Conservation (phyloP, 2,797 vertebrate species). For the Austrolebias charrua region DNA sequence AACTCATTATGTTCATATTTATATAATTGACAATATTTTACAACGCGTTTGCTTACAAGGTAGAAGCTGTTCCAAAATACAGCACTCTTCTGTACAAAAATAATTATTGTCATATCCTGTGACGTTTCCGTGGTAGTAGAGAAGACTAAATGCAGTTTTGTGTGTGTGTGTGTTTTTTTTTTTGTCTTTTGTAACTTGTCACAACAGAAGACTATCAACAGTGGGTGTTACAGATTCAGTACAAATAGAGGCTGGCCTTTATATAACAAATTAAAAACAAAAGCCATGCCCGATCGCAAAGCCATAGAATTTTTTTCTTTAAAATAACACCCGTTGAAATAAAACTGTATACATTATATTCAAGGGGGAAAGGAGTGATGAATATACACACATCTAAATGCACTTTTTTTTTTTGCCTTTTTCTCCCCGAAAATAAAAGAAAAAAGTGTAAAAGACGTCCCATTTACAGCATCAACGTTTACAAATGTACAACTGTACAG, state of each 20-base stretch:
- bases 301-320: conserved; percentile 85
- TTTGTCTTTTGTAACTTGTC: conserved; percentile 70
- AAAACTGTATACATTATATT: conserved; percentile 99
- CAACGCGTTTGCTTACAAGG: conserved; percentile 95
- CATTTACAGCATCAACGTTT: conserved; percentile 99
- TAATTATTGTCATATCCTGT: conserved; percentile 90
- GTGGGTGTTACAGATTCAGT: conserved; percentile 87
- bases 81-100: conserved; percentile 99
- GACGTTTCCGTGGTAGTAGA: conserved; percentile 87
- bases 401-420: conserved; percentile 85
- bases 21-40: conserved; percentile 99
- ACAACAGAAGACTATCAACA: conserved; percentile 90
- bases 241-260: conserved; percentile 91
- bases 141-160: conserved; percentile 78
- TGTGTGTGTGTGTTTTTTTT: no score
- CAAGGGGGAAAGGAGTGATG: conserved; percentile 88
- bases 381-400: conserved; percentile 99
- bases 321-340: conserved; percentile 95
- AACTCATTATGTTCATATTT: conserved; percentile 98
- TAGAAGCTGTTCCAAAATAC: conserved; percentile 97
- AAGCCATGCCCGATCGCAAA: conserved; percentile 83
- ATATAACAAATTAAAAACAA: conserved; percentile 90
- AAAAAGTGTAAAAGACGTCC: conserved; percentile 93
- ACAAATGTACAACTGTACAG: conserved; percentile 99
- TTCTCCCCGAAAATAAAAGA: conserved; percentile 59